Percentiles rank a stretch among this genome's conserved stretches.
Conservation (phyloP, 1,140 invertebrate genomes). For the Bactericera cockerelli region DNA sequence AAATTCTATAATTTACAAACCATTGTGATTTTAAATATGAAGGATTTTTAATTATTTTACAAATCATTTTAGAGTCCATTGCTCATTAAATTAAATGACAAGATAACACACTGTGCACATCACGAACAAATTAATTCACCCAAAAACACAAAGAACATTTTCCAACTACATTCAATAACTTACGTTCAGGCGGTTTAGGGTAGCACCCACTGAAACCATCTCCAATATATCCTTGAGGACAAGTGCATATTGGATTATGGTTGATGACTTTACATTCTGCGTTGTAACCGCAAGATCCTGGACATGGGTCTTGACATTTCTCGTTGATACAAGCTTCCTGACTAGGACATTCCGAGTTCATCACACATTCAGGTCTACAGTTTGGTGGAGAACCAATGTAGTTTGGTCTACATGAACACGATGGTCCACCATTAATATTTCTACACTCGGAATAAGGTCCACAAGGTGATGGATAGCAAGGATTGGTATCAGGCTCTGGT, state of each 20-base stretch:
- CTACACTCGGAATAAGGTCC: constrained; percentile 33
- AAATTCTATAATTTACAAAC: too few species aligned
- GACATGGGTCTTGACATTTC: constrained; percentile 49
- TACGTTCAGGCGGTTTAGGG: constrained; percentile 27
- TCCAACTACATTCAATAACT: too few species aligned
- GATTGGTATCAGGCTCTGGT: constrained; percentile 24
- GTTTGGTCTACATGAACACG: constrained; percentile 37
- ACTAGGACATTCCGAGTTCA: constrained; percentile 43
- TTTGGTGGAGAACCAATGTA: constrained; percentile 49
- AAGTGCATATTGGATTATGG: constrained; percentile 47
- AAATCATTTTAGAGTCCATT: too few species aligned
- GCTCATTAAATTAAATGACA: too few species aligned
- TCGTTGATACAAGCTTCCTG: constrained; percentile 41
- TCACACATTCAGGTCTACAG: constrained; percentile 46
- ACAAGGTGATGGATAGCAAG: constrained; percentile 32
- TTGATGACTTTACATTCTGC: constrained; percentile 47
- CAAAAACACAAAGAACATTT: too few species aligned
- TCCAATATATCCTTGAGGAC: constrained; percentile 40
- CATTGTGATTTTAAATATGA: too few species aligned
- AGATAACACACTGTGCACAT: too few species aligned
- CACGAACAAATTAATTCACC: too few species aligned
- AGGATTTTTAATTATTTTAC: too few species aligned
- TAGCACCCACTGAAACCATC: constrained; percentile 41
- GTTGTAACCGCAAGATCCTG: constrained; percentile 46
- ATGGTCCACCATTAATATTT: constrained; percentile 34